A percentile compares a stretch with the other conserved stretches of the same genome.
Evolutionary conservation across 2,113 vertebrate species (phyloP).

Genomic region (Potamarius usumacintae): DNA sequence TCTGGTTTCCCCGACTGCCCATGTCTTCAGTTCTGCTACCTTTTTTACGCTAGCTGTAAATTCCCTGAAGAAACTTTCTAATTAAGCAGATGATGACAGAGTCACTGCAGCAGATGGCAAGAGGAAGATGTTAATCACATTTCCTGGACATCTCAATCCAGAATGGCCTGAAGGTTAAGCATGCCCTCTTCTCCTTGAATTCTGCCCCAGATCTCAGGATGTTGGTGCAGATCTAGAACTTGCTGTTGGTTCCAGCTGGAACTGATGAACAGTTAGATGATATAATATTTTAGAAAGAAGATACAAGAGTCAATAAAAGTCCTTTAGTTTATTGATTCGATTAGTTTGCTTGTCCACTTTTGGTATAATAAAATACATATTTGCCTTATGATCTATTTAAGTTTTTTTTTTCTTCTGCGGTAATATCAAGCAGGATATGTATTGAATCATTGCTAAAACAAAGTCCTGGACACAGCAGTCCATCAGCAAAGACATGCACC

Average conservation of each 20-base stretch:
- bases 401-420: background rate
- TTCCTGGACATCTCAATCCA: constrained; percentile 28
- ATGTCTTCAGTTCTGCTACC: background rate
- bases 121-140: constrained; percentile 12
- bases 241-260: too few species aligned
- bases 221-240: background rate
- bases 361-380: background rate
- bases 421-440: background rate
- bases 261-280: background rate
- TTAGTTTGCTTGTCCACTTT: background rate
- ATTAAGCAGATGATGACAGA: constrained; percentile 12
- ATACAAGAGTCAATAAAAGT: background rate
- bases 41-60: constrained; percentile 4
- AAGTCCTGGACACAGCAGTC: constrained; percentile 25
- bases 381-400: background rate
- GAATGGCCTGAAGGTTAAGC: constrained; percentile 29
- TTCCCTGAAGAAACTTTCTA: background rate
- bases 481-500: constrained; percentile 36
- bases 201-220: background rate
- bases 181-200: too few species aligned
- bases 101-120: constrained; percentile 29
- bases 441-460: constrained; percentile 27
- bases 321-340: background rate
- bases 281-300: too few species aligned
- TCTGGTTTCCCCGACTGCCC: background rate